Evolutionary conservation across 2,797 vertebrate species (phyloP).

Genomic region (Clarias fuscus): DNA sequence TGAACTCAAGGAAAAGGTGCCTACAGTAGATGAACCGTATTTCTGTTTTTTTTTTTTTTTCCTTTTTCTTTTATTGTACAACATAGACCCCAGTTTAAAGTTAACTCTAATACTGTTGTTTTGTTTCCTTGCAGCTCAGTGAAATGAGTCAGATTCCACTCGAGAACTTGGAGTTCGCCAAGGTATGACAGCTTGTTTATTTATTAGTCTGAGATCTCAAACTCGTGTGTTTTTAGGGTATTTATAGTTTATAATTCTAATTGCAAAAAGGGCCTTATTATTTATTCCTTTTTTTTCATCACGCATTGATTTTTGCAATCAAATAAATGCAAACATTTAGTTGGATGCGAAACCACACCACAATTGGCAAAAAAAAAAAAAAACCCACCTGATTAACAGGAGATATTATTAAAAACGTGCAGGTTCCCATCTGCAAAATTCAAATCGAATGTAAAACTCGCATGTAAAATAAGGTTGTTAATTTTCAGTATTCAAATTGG

Average conservation of each 20-base stretch:
- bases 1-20: slow-evolving; percentile 92
- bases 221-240: neutral
- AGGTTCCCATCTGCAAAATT: neutral
- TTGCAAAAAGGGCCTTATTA: neutral
- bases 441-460: neutral
- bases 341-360: neutral
- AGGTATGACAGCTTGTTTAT: slow-evolving; percentile 73
- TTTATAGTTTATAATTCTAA: too few species aligned
- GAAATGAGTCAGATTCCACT: slow-evolving; percentile 87
- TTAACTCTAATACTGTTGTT: neutral
- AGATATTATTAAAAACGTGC: neutral
- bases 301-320: neutral
- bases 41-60: neutral
- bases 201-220: neutral
- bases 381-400: neutral
- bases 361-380: neutral
- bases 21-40: too few species aligned
- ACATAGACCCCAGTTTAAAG: neutral
- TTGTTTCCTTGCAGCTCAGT: slow-evolving; percentile 79
- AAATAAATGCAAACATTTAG: neutral
- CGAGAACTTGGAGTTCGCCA: slow-evolving; percentile 97
- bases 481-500: neutral
- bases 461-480: neutral
- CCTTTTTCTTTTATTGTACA: neutral
- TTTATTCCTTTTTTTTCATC: neutral